Percentiles rank a stretch among this genome's conserved stretches.
phyloP scores from a whole-genome alignment of 2,888 invertebrate genomes.

The Drosophila kambysellisi region DNA sequence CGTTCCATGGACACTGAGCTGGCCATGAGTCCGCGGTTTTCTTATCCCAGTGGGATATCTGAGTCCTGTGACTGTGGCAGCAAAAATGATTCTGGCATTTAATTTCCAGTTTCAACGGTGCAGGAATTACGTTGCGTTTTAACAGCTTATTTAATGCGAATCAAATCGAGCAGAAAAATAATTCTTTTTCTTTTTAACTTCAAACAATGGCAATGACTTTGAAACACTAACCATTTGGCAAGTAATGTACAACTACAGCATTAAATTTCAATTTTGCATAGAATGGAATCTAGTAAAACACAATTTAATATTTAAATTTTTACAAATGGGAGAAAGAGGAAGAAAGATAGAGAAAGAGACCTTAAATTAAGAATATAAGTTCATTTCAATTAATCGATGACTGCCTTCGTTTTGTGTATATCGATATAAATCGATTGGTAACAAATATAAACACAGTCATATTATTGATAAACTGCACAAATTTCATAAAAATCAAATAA shows the following conservation, averaged over 20 bases:
- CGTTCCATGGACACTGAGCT: constrained; percentile 33
- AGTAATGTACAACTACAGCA: constrained; percentile 9
- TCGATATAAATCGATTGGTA: not conserved
- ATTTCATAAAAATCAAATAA: not conserved
- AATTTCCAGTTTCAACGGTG: constrained; percentile 37
- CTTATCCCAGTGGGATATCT: constrained; percentile 41
- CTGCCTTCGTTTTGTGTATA: not conserved
- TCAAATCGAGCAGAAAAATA: constrained; percentile 83
- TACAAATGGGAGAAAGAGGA: not conserved
- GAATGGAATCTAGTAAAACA: not conserved
- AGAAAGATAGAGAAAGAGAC: not conserved
- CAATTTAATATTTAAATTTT: not conserved
- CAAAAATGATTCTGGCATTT: constrained; percentile 56
- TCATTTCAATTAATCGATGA: not conserved
- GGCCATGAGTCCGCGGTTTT: constrained; percentile 73
- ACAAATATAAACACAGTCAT: not conserved
- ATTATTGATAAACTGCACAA: not conserved
- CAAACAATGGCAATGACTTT: constrained; percentile 33
- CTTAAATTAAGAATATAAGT: not conserved
- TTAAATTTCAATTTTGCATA: not conserved
- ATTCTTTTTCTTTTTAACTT: constrained; percentile 46
- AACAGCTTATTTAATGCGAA: constrained; percentile 78
- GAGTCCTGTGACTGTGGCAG: constrained; percentile 42
- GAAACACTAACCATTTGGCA: constrained; percentile 17
- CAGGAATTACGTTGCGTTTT: constrained; percentile 78